Evolutionary conservation across 2,797 vertebrate species (phyloP), one percentile per base, ranked within the genome.

Genomic region (Pteropus rufus): DNA sequence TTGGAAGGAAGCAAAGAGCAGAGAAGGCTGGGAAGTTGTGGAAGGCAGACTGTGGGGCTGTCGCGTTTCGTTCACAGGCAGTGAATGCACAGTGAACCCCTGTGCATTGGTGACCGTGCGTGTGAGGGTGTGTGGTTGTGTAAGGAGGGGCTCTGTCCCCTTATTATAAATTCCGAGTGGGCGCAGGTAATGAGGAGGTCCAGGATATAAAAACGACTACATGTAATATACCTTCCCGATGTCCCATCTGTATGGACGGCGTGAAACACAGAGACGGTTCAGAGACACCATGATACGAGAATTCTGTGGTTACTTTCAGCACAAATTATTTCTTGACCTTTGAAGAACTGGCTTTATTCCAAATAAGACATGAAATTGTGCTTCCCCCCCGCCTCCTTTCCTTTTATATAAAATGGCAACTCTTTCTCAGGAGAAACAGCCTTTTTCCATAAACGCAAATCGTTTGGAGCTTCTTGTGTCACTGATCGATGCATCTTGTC

Each of bases 361-460:
- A 95, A 94, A 79, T 52, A 18, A 93, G 77, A 95, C 80, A 69
- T 65, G n/a, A 88, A 64, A 82, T 0, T 76, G 10, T 82, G 58
- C 87, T 93, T 64, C 81, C 29, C 29, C 29, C 41, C 62, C 62
- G 19, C 54, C 46, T 67, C 39, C 11, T 67, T 77, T 79, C 29
- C 31, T 88, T 87, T 92, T 29, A 29, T 16, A 70, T 70, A 73
- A 89, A 65, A 70, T 60, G 67, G 80, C 34, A 94, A 64, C 34
- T 96, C 58, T 44, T 96, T 73, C 86, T 26, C 54, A 81, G 72
- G 39, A 70, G 85, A 72, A 83, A 96, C 24, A 18, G 93, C 14
- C 36, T 36, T 2, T 31, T 36, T 2, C 90, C 49, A 91, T 46
- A 60, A 82, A 81, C 1, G 93, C 0, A 93, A 39, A 67, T 52